These are phyloP conservation scores for Cotesia chilonis DNA, from an alignment of 1,140 invertebrate genomes.

Conservation along the genomic window DNA sequence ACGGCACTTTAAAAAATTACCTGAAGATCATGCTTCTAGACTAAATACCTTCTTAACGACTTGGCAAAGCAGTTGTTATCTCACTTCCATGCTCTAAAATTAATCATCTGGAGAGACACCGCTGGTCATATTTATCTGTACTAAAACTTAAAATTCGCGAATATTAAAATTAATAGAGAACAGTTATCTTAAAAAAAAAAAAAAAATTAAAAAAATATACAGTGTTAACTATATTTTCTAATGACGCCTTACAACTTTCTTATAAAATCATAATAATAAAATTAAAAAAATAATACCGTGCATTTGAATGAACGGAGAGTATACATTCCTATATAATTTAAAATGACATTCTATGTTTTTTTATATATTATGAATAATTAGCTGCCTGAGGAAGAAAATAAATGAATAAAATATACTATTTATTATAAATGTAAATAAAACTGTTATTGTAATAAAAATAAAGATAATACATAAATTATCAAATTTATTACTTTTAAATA, in stretches of 20 bases:
- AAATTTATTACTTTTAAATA: slow-evolving; percentile 9
- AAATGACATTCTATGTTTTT: slow-evolving; percentile 49
- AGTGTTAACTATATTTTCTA: slow-evolving; percentile 40
- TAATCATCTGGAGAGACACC: too few relatives aligned
- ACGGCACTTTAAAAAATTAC: too few relatives aligned
- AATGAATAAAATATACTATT: slow-evolving; percentile 49
- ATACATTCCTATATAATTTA: slow-evolving; percentile 38
- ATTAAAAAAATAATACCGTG: not conserved
- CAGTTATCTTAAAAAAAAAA: slow-evolving; percentile 5
- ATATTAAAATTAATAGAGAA: not conserved
- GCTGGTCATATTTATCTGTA: too few relatives aligned
- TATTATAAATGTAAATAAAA: slow-evolving; percentile 63
- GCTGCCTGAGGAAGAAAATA: slow-evolving; percentile 43
- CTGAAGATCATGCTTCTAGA: too few relatives aligned
- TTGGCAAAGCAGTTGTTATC: too few relatives aligned
- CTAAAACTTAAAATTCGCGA: too few relatives aligned
- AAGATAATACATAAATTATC: slow-evolving; percentile 37
- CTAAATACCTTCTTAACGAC: too few relatives aligned
- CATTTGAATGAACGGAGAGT: not conserved
- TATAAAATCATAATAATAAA: slow-evolving; percentile 7
- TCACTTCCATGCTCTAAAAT: too few relatives aligned
- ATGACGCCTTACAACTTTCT: slow-evolving; percentile 37
- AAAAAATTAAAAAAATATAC: not conserved
- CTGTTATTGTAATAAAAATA: slow-evolving; percentile 62
- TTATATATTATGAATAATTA: slow-evolving; percentile 49